phyloP scores from a whole-genome alignment of 2,888 invertebrate species.

The Crocallis elinguaria region DNA sequence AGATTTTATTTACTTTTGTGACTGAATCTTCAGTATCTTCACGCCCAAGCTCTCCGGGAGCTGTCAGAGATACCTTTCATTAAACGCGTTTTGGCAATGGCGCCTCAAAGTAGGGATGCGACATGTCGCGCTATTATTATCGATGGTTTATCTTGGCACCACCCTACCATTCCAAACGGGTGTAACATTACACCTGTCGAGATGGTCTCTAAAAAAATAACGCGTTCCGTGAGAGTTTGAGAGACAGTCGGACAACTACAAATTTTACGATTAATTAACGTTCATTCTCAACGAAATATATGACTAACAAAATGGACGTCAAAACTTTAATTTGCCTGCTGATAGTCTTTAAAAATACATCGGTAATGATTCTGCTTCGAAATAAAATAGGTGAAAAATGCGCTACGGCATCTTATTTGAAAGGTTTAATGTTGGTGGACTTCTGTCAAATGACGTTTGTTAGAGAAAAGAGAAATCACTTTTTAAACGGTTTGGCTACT shows the following conservation, averaged over 20 bases:
- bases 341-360: constrained; percentile 17
- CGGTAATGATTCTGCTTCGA: constrained; percentile 21
- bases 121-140: constrained; percentile 29
- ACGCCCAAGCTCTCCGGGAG: constrained; percentile 24
- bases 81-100: constrained; percentile 70
- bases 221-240: constrained; percentile 7
- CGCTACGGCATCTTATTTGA: constrained; percentile 14
- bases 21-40: constrained; percentile 15
- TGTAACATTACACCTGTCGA: constrained; percentile 37
- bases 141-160: constrained; percentile 41
- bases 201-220: constrained; percentile 21
- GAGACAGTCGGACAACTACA: constrained; percentile 27
- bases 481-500: constrained; percentile 14
- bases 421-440: constrained; percentile 12
- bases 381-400: constrained; percentile 21
- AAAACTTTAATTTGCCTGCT: constrained; percentile 22
- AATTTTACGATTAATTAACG: constrained; percentile 32
- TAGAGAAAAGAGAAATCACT: constrained; percentile 12
- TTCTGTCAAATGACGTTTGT: constrained; percentile 11
- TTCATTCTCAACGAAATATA: constrained; percentile 24
- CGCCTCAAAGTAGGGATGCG: constrained; percentile 58
- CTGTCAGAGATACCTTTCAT: constrained; percentile 64
- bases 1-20: neutral
- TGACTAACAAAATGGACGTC: constrained; percentile 24
- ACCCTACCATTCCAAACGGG: constrained; percentile 31